Evolutionary conservation across 2,888 invertebrate species (phyloP), one percentile per base, ranked within the genome.

Genomic region (Aproaerema taeniolella): DNA sequence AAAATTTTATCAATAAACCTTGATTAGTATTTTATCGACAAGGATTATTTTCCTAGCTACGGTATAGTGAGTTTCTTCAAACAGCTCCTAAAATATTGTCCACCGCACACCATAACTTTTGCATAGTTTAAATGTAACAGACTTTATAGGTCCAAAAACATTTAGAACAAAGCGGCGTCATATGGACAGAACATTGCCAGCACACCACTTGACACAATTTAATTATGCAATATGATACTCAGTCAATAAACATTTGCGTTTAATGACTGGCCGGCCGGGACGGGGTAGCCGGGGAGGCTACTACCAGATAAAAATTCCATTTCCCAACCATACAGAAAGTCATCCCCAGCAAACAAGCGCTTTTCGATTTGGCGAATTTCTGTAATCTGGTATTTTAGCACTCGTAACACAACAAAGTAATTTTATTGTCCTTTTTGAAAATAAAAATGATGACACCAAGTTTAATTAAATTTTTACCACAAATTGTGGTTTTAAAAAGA

Each of bases 161-260:
- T n/a, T n/a, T n/a, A n/a, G n/a, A n/a, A n/a, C n/a, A n/a, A n/a
- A n/a, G n/a, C n/a, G n/a, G n/a, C n/a, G n/a, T n/a, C n/a, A n/a
- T n/a, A n/a, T n/a, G n/a, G n/a, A n/a, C n/a, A n/a, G n/a, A n/a
- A n/a, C n/a, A n/a, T n/a, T n/a, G n/a, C n/a, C n/a, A n/a, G n/a
- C n/a, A n/a, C 6, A 14, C 34, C 34, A 34, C 26, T 35, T 46
- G 40, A 46, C 41, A 29, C 39, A 40, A 54, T 58, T 57, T 57
- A 57, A 59, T 60, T 58, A 55, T 58, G 53, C 46, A 53, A 59
- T 55, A 41, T 49, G 49, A 58, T 50, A 55, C 53, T 56, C 56
- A 52, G 46, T 57, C 55, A 54, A 55, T 53, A 56, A 53, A 49
- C 51, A 49, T 51, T 50, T 46, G 46, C 34, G 50, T 49, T 53